Conservation (phyloP, 2,888 invertebrate species). For the Ornithoptera alexandrae region DNA sequence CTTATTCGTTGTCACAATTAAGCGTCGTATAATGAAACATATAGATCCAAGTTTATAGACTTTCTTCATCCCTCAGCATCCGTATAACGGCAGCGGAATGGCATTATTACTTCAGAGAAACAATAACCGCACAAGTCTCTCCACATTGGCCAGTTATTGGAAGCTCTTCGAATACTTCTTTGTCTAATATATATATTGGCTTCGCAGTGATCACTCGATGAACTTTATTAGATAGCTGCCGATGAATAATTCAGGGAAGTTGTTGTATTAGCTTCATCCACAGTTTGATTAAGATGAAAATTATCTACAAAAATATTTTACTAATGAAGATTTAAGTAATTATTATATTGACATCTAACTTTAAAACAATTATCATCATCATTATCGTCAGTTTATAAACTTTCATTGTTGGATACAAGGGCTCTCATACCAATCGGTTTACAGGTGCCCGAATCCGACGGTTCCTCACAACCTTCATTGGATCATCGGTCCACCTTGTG, state of each 20-base stretch:
- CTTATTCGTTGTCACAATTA: background rate
- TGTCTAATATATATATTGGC: constrained; percentile 7
- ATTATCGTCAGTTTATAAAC: too few species aligned
- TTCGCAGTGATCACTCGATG: constrained; percentile 20
- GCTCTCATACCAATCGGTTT: too few species aligned
- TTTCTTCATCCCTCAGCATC: constrained; percentile 3
- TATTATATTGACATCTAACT: too few species aligned
- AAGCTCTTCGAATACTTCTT: constrained; percentile 20
- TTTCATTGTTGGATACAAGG: too few species aligned
- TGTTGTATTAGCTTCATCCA: background rate
- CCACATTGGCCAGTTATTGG: constrained; percentile 26
- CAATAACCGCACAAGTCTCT: constrained; percentile 28
- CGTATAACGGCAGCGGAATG: constrained; percentile 6
- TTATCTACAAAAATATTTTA: too few species aligned
- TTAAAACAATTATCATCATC: too few species aligned
- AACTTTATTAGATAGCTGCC: background rate
- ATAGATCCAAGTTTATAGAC: constrained; percentile 5
- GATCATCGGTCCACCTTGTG: too few species aligned
- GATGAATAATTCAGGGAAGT: constrained; percentile 9
- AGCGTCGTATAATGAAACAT: constrained; percentile 9
- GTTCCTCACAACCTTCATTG: too few species aligned
- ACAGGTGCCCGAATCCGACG: too few species aligned
- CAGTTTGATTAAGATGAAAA: background rate
- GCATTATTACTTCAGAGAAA: constrained; percentile 26
- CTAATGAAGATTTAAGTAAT: too few species aligned